phyloP scores from a whole-genome alignment of 2,113 vertebrate species.

The Sylvicapra grimmia region DNA sequence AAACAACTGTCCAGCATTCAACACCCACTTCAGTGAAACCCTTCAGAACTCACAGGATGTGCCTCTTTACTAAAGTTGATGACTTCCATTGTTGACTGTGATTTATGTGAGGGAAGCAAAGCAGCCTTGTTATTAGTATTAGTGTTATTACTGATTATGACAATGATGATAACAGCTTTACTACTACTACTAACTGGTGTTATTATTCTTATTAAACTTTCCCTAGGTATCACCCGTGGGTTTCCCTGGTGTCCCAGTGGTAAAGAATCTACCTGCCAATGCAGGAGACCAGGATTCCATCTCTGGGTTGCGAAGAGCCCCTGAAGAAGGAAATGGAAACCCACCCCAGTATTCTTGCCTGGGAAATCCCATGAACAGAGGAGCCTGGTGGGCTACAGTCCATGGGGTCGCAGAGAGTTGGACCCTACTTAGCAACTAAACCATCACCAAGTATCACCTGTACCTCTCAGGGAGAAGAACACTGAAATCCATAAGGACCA shows the following conservation, averaged over 20 bases:
- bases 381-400: not conserved
- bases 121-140: not conserved
- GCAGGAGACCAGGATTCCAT: not conserved
- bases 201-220: not conserved
- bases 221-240: not conserved
- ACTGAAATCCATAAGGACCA: not conserved
- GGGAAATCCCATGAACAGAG: not conserved
- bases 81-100: not conserved
- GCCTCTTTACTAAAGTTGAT: not conserved
- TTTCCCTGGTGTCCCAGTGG: not conserved
- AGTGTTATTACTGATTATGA: not conserved
- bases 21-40: not conserved
- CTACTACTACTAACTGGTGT: not conserved
- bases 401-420: not conserved
- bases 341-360: not conserved
- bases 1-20: not conserved
- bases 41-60: not conserved
- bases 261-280: not conserved
- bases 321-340: not conserved
- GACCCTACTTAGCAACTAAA: not conserved
- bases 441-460: no score
- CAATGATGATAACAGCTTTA: not conserved
- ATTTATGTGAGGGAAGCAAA: not conserved
- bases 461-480: not conserved
- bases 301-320: not conserved